Conservation (phyloP, 1,140 invertebrate genomes). For the Danaus plexippus region DNA sequence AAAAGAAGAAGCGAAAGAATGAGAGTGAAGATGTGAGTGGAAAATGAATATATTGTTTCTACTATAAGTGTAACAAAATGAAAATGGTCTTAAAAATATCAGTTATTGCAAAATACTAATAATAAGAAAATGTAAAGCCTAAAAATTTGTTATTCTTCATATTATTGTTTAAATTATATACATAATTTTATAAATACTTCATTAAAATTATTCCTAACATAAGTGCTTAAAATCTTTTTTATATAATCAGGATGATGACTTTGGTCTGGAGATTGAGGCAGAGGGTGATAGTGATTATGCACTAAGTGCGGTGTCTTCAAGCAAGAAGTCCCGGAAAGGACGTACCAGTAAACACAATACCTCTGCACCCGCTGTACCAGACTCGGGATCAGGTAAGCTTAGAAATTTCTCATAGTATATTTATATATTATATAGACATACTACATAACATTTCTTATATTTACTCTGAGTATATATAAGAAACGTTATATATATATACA, state of each 20-base stretch:
- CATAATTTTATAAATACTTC: too few relatives aligned
- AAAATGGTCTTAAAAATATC: too few relatives aligned
- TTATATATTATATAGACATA: too few relatives aligned
- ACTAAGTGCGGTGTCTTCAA: slow-evolving; percentile 72
- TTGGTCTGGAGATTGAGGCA: slow-evolving; percentile 78
- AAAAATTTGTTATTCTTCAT: background rate
- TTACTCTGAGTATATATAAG: too few relatives aligned
- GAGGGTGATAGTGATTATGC: slow-evolving; percentile 80
- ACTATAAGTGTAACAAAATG: background rate
- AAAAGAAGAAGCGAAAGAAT: slow-evolving; percentile 94
- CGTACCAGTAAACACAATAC: slow-evolving; percentile 57
- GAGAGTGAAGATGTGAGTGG: slow-evolving; percentile 86
- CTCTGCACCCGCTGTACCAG: slow-evolving; percentile 64
- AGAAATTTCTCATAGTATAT: too few relatives aligned
- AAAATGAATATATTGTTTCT: slow-evolving; percentile 6
- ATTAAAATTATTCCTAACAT: background rate
- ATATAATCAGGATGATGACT: slow-evolving; percentile 81
- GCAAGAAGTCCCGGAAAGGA: slow-evolving; percentile 73
- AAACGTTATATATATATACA: too few relatives aligned
- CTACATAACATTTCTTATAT: too few relatives aligned
- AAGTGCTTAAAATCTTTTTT: slow-evolving; percentile 1
- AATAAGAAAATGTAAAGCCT: too few relatives aligned
- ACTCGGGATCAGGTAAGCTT: slow-evolving; percentile 59
- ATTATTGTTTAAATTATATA: background rate
- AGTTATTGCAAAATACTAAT: too few relatives aligned